Percentiles rank a stretch among this genome's conserved stretches.
phyloP scores from a whole-genome alignment of 2,888 invertebrate genomes.

The Frankliniella fusca region DNA sequence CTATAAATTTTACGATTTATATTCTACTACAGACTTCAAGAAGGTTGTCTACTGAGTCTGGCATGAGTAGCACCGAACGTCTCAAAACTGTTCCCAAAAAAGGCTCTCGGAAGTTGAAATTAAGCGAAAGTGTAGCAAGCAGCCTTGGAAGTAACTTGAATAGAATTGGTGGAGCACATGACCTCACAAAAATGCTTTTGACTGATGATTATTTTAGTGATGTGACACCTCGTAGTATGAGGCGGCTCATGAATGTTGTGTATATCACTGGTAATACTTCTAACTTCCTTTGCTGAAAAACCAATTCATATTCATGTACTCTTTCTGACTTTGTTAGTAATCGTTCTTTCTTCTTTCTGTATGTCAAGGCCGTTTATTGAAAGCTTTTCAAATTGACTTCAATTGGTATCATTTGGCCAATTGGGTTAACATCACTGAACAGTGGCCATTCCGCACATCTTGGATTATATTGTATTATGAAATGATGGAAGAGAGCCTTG shows the following conservation, averaged over 20 bases:
- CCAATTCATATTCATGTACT: background rate
- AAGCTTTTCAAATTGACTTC: slow-evolving; percentile 98
- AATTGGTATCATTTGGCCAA: slow-evolving; percentile 97
- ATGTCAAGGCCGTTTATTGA: slow-evolving; percentile 77
- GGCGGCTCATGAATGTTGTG: slow-evolving; percentile 92
- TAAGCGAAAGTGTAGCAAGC: slow-evolving; percentile 86
- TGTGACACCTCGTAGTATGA: slow-evolving; percentile 95
- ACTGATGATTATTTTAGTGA: slow-evolving; percentile 99
- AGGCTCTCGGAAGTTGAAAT: slow-evolving; percentile 67
- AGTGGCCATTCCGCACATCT: slow-evolving; percentile 96
- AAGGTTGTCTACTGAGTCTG: slow-evolving; percentile 73
- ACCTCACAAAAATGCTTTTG: slow-evolving; percentile 75
- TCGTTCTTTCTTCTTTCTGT: slow-evolving; percentile 17
- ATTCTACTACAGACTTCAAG: slow-evolving; percentile 63
- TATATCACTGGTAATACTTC: slow-evolving; percentile 76
- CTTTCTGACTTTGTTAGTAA: background rate
- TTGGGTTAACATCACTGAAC: slow-evolving; percentile 98
- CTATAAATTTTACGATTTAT: background rate
- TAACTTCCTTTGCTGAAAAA: background rate
- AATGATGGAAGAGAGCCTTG: slow-evolving; percentile 78
- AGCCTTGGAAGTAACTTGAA: slow-evolving; percentile 86
- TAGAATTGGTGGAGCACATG: slow-evolving; percentile 68
- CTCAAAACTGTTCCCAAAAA: slow-evolving; percentile 50
- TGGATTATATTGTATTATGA: slow-evolving; percentile 96
- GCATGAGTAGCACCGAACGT: slow-evolving; percentile 79